phyloP scores from a whole-genome alignment of 2,888 invertebrate genomes.

The Tethea ocularis region DNA sequence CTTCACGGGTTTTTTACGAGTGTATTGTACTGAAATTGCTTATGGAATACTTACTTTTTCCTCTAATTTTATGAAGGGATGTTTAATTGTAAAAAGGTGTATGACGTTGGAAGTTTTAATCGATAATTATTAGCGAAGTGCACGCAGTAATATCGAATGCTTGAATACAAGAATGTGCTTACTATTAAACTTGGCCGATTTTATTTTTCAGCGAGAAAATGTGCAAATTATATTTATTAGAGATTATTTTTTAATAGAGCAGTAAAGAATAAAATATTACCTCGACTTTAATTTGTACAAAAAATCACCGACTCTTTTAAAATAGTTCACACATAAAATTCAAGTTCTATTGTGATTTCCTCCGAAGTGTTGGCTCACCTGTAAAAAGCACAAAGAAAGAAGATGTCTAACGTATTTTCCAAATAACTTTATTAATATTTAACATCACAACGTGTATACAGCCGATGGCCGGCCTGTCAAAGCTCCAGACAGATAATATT shows the following conservation, averaged over 20 bases:
- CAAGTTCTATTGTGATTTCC: too few relatives aligned
- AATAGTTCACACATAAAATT: too few relatives aligned
- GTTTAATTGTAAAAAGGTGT: neutral
- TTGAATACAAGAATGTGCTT: constrained; percentile 32
- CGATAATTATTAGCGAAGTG: neutral
- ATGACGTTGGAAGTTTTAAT: neutral
- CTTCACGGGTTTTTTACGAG: neutral
- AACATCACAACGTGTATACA: neutral
- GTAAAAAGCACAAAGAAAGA: neutral
- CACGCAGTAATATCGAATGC: constrained; percentile 25
- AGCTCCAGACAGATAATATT: constrained; percentile 27
- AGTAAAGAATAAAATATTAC: too few relatives aligned
- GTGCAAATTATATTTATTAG: constrained; percentile 18
- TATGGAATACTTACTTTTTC: neutral
- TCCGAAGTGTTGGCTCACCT: too few relatives aligned
- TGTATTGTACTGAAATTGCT: constrained; percentile 2
- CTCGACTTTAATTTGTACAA: too few relatives aligned
- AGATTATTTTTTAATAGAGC: too few relatives aligned
- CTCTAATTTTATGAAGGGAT: neutral
- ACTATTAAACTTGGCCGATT: constrained; percentile 32
- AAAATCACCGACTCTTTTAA: too few relatives aligned
- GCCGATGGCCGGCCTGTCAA: neutral
- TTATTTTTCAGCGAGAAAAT: constrained; percentile 27
- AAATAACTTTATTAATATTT: neutral
- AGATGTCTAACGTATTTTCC: neutral